Evolutionary conservation across 2,888 invertebrate species (phyloP).

Genomic region (Stomorhina lunata): DNA sequence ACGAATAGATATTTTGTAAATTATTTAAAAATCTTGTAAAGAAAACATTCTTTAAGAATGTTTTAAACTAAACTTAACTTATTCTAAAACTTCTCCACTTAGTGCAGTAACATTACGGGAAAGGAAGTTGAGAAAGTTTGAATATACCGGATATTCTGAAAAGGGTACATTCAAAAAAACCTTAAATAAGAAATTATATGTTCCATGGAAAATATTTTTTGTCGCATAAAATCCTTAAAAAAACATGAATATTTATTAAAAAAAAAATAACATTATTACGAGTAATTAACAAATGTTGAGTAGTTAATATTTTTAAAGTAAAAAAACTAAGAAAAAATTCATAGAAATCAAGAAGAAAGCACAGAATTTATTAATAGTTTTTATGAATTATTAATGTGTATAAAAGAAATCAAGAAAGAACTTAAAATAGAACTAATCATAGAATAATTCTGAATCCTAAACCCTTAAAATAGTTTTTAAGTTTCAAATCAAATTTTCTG

Average conservation of each 20-base stretch:
- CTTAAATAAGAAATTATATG: constrained; percentile 43
- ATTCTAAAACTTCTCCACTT: not conserved
- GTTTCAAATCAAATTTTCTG: constrained; percentile 7
- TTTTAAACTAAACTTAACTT: not conserved
- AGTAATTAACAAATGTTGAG: constrained; percentile 44
- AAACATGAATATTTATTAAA: not conserved
- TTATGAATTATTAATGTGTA: constrained; percentile 11
- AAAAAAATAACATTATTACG: constrained; percentile 13
- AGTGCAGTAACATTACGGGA: not conserved
- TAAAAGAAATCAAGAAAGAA: constrained; percentile 19
- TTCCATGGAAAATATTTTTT: constrained; percentile 42
- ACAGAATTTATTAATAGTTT: constrained; percentile 53
- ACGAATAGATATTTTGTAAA: not conserved
- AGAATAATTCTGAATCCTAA: not conserved
- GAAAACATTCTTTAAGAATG: not conserved
- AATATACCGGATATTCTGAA: no score
- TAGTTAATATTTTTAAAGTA: constrained; percentile 22
- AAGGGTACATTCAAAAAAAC: constrained; percentile 27
- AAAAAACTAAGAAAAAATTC: not conserved
- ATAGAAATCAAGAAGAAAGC: not conserved
- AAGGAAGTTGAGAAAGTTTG: not conserved
- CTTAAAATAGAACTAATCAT: constrained; percentile 13
- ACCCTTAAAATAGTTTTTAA: constrained; percentile 14
- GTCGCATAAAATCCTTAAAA: constrained; percentile 27
- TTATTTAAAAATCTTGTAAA: not conserved